Conservation (phyloP, 2,113 vertebrate genomes). For the Aptenodytes forsteri region DNA sequence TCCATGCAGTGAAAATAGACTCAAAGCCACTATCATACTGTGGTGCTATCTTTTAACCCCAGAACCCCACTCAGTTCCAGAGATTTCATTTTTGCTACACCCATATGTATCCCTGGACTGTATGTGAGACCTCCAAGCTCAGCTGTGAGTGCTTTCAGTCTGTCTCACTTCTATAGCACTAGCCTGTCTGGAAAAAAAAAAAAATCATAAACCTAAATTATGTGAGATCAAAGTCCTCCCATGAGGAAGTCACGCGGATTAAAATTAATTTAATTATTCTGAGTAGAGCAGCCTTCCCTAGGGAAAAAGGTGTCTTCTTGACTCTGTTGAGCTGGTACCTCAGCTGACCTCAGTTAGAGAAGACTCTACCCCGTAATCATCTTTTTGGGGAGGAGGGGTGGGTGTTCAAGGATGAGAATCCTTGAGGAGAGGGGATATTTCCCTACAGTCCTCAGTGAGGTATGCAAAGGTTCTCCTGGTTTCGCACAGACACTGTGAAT, state of each 20-base stretch:
- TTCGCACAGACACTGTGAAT: background rate
- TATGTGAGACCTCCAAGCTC: background rate
- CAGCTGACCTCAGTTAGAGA: background rate
- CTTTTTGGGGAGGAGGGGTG: background rate
- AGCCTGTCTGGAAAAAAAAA: background rate
- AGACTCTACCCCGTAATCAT: background rate
- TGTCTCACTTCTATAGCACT: background rate
- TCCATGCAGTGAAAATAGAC: background rate
- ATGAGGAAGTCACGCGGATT: background rate
- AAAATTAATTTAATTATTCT: background rate
- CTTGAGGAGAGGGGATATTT: background rate
- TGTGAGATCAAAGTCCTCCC: background rate
- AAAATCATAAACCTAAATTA: background rate
- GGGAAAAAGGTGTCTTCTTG: background rate
- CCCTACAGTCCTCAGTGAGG: background rate
- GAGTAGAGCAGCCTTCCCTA: background rate
- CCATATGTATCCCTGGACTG: background rate
- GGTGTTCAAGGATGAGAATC: background rate
- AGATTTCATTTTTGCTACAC: background rate
- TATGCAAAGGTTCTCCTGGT: background rate
- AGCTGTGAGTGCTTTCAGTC: background rate
- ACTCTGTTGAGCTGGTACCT: background rate
- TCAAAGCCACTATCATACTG: background rate
- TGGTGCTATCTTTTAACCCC: background rate
- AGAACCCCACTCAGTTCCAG: background rate